Conservation (phyloP, 2,888 invertebrate genomes). For the Polydesmus complanatus region DNA sequence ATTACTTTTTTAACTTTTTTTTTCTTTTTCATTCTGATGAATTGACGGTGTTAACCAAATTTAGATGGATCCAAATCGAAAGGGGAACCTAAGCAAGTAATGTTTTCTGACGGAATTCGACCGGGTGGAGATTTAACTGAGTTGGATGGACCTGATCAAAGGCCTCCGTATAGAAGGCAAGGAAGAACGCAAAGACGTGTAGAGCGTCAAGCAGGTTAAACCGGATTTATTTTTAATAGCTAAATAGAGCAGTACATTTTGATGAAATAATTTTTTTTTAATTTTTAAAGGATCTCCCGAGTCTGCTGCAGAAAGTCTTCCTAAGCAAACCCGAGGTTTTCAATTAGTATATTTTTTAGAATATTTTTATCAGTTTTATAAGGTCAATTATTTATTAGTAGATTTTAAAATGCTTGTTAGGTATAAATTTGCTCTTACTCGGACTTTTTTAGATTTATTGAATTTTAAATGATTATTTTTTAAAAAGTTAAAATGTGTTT, state of each 20-base stretch:
- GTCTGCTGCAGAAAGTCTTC: too few relatives aligned
- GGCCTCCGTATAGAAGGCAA: constrained; percentile 22
- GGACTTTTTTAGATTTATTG: too few relatives aligned
- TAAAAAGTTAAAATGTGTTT: too few relatives aligned
- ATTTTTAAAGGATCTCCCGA: background rate
- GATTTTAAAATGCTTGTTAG: too few relatives aligned
- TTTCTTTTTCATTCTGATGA: background rate
- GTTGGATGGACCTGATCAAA: constrained; percentile 42
- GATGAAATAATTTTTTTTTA: too few relatives aligned
- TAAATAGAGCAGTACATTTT: background rate
- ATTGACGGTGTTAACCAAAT: background rate
- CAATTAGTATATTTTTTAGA: too few relatives aligned
- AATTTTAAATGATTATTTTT: too few relatives aligned
- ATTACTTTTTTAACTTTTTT: background rate
- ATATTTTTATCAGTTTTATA: too few relatives aligned
- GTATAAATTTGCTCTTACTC: too few relatives aligned
- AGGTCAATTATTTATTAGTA: too few relatives aligned
- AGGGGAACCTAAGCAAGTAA: constrained; percentile 54
- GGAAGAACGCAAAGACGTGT: constrained; percentile 20
- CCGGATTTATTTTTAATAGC: background rate
- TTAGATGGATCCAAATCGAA: constrained; percentile 19
- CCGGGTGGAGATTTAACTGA: constrained; percentile 75
- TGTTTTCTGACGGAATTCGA: constrained; percentile 77
- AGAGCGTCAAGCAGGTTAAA: constrained; percentile 14
- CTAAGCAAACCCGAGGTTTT: too few relatives aligned